Base-by-base conservation (phyloP, 2,113 vertebrate genomes). In the Geococcyx californianus region DNA sequence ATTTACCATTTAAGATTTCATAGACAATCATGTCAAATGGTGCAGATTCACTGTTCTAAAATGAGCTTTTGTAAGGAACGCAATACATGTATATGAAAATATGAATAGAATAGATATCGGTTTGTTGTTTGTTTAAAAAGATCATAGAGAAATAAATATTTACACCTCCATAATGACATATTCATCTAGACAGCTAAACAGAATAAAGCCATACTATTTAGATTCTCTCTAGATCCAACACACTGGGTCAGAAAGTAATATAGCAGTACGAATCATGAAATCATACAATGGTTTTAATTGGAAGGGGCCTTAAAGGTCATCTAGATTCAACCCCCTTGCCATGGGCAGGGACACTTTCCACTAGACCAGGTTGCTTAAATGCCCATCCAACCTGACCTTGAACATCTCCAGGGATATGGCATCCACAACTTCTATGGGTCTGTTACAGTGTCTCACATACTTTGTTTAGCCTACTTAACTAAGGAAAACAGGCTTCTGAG, bases 401-500 rank as follows among this genome's bases (percentile, higher is more conserved):
- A 49, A 49, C 47, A 49, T 20, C 23, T 24, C 23, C 21, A 23
- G 20, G 21, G 11, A 49, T 49, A 23, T 10, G 47, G 47, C 47
- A 49, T 24, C 47, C 47, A 49, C 47, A 24, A 49, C 47, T 24
- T 49, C 47, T 47, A 19, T 21, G 47, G 47, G 23, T 19, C 47
- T 23, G 47, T 49, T 49, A 11, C 47, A 49, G 47, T 49, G 47
- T 11, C 47, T 24, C 47, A 49, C 24, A 49, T 49, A 23, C 47
- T 68, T 69, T 59, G 20, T 64, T 89, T 77, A 94, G 58, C 78
- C 66, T 87, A 87, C 84, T 84, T 68, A 95, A 68, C 45, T 47
- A 93, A 78, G 52, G 21, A 95, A 94, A 76, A 15, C 59, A 83
- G 54, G 42, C 26, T 90, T 90, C 80, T 58, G 70, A 94, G 59